Evolutionary conservation across 2,113 vertebrate species (phyloP).

Genomic region (Neogobius melanostomus): DNA sequence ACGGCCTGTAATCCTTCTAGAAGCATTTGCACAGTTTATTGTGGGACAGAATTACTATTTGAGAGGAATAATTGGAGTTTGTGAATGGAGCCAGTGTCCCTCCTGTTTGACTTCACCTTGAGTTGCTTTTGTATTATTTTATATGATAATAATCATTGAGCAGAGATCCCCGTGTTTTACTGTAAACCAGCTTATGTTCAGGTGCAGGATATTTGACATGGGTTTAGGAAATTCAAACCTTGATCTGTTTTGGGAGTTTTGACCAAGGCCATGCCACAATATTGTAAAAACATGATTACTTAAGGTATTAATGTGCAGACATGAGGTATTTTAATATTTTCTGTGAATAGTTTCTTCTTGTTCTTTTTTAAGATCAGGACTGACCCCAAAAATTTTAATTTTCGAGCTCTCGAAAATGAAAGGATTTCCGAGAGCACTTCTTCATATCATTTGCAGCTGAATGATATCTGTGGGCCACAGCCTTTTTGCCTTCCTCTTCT

Average conservation of each 20-base stretch:
- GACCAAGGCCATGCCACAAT: conserved; percentile 33
- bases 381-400: background rate
- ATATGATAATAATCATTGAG: conserved; percentile 58
- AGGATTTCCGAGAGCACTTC: too few species aligned
- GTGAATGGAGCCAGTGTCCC: conserved; percentile 64
- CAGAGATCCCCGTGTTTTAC: conserved; percentile 52
- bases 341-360: conserved; percentile 37
- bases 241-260: conserved; percentile 62
- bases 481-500: too few species aligned
- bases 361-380: background rate
- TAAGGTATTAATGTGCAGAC: background rate
- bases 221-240: conserved; percentile 47
- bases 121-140: conserved; percentile 66
- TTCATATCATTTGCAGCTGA: too few species aligned
- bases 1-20: conserved; percentile 56
- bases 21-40: conserved; percentile 69
- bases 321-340: conserved; percentile 1
- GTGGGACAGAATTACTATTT: conserved; percentile 64
- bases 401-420: background rate
- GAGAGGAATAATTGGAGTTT: conserved; percentile 53
- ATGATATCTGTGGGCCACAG: conserved; percentile 1
- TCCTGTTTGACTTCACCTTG: conserved; percentile 48
- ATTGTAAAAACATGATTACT: background rate
- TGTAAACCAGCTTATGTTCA: conserved; percentile 51
- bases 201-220: conserved; percentile 60